Base-by-base conservation (phyloP, 2,797 vertebrate species). In the Enteromius unitaeniatus region DNA sequence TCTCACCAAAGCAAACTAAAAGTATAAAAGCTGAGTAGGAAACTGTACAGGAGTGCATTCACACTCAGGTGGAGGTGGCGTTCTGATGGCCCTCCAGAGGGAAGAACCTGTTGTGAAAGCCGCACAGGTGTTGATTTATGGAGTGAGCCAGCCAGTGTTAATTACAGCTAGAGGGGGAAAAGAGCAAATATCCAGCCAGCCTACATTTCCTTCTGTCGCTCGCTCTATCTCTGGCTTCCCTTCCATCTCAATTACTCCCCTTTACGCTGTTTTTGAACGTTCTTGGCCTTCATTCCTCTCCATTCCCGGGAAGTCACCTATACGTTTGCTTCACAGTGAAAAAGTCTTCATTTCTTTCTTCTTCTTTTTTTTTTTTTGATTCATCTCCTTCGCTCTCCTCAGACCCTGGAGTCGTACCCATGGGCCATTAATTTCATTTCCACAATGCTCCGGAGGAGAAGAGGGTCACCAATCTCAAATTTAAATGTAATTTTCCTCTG, bases 401-500 rank as follows among this genome's bases (percentile, higher is more conserved):
- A 85, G 73, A 75, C 53, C 80, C 76, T 17, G 8, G 69, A 79
- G 76, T 42, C 42, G n/a, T 51, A 85, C 69, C 86, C 86, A 85
- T 64, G 76, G 70, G 83, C 79, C 86, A 83, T 83, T 85, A 82
- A 85, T 85, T 85, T 87, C 80, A 85, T 85, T 79, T 84, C 64
- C 79, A 70, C 83, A 79, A 84, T 81, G 78, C 78, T 70, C 73
- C 34, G n/a, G 69, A 62, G 79, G 51, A 86, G 42, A 49, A 62
- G 42, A 68, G 82, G 77, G 81, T 88, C 82, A 78, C 81, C 84
- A 88, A 81, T 86, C 84, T 86, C 82, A 84, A 88, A 88, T 86
- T 86, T 80, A 81, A 88, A 88, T 88, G 87, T 88, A 81, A 86
- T 84, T 86, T 84, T 84, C 87, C 83, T 78, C 26, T 17, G 78